phyloP scores from a whole-genome alignment of 2,113 vertebrate species.

The Lycocorax pyrrhopterus region DNA sequence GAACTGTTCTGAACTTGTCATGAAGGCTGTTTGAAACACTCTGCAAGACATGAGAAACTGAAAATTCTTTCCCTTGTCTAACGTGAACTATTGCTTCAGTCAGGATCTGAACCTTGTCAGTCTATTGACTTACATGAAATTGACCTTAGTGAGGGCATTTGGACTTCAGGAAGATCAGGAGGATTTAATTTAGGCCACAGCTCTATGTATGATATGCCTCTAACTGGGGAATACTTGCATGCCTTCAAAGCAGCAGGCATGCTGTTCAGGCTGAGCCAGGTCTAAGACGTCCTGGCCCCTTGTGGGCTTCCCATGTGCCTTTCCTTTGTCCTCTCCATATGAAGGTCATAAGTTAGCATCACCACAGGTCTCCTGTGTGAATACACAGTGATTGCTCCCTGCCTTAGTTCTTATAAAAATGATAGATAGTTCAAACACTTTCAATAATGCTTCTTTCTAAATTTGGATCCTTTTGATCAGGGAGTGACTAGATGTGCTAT shows the following conservation, averaged over 20 bases:
- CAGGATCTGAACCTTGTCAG: not conserved
- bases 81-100: not conserved
- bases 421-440: not conserved
- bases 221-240: not conserved
- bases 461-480: not conserved
- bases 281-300: not conserved
- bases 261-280: not conserved
- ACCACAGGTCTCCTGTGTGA: not conserved
- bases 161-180: not conserved
- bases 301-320: not conserved
- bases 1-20: not conserved
- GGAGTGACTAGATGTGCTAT: not conserved
- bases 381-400: not conserved
- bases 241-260: not conserved
- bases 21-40: not conserved
- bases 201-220: not conserved
- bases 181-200: not conserved
- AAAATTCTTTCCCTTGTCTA: not conserved
- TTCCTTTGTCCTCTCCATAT: not conserved
- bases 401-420: not conserved
- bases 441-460: not conserved
- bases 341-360: not conserved
- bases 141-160: not conserved
- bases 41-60: not conserved
- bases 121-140: not conserved